Percentiles rank a stretch among this genome's conserved stretches.
Evolutionary conservation across 2,888 invertebrate species (phyloP).

Genomic region (Hymenopus coronatus): DNA sequence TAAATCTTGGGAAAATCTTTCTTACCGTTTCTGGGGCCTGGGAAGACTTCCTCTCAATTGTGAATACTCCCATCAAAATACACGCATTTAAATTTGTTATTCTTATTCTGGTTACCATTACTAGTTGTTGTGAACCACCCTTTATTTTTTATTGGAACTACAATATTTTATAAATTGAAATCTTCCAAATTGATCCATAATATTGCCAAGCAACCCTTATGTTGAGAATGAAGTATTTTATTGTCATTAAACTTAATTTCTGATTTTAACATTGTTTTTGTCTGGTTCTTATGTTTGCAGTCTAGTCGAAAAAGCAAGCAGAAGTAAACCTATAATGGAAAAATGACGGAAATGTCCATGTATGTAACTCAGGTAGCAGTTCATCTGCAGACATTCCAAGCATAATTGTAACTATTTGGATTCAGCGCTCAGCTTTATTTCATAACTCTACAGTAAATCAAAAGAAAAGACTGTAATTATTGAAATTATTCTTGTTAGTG

Average conservation of each 20-base stretch:
- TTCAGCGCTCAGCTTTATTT: background rate
- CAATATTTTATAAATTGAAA: background rate
- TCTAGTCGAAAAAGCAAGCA: constrained; percentile 31
- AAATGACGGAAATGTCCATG: background rate
- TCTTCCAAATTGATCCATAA: no score
- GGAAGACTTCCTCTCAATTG: no score
- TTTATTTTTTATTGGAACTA: background rate
- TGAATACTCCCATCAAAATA: no score
- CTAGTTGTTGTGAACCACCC: background rate
- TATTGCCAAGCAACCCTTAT: no score
- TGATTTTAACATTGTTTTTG: no score
- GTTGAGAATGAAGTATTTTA: no score
- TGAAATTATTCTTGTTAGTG: background rate
- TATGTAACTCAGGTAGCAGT: constrained; percentile 8
- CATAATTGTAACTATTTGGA: background rate
- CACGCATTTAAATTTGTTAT: no score
- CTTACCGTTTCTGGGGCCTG: no score
- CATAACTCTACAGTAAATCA: background rate
- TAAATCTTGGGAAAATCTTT: no score
- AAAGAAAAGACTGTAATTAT: background rate
- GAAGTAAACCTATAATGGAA: constrained; percentile 12
- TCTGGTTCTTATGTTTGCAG: constrained; percentile 13
- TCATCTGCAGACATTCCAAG: constrained; percentile 1
- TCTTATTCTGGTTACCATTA: no score
- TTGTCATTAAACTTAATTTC: no score